phyloP scores from a whole-genome alignment of 2,113 vertebrate species.

The Clarias magur region DNA sequence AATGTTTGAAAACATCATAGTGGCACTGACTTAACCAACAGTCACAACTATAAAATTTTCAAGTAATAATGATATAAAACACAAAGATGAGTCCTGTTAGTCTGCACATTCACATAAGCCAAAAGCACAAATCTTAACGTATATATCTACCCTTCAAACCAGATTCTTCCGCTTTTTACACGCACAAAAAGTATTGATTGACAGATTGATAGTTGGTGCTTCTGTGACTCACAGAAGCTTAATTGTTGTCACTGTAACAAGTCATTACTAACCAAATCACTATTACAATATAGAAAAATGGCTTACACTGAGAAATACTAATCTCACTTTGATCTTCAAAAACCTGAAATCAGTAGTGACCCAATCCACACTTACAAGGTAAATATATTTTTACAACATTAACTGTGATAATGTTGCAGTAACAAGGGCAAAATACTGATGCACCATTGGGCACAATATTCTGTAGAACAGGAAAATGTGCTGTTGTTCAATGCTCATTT shows the following conservation, averaged over 20 bases:
- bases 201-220: not conserved
- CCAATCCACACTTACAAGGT: not conserved
- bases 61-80: not conserved
- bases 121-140: slow-evolving; percentile 24
- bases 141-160: slow-evolving; percentile 32
- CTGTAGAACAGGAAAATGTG: not conserved
- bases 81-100: not conserved
- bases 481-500: not conserved
- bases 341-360: not conserved
- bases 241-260: not conserved
- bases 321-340: not conserved
- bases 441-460: not conserved
- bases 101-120: slow-evolving; percentile 13
- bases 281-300: not conserved
- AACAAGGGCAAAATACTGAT: not conserved
- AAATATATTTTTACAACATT: not conserved
- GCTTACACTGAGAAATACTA: not conserved
- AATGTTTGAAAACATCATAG: not conserved
- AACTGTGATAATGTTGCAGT: not conserved
- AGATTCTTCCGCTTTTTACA: not conserved
- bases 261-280: not conserved
- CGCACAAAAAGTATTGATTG: not conserved
- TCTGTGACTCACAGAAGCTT: slow-evolving; percentile 22
- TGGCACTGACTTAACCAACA: not conserved
- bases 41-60: not conserved